Evolutionary conservation across 92 coral and sea anemone species (phyloP).

Genomic region (Epizoanthus illoricatus): DNA sequence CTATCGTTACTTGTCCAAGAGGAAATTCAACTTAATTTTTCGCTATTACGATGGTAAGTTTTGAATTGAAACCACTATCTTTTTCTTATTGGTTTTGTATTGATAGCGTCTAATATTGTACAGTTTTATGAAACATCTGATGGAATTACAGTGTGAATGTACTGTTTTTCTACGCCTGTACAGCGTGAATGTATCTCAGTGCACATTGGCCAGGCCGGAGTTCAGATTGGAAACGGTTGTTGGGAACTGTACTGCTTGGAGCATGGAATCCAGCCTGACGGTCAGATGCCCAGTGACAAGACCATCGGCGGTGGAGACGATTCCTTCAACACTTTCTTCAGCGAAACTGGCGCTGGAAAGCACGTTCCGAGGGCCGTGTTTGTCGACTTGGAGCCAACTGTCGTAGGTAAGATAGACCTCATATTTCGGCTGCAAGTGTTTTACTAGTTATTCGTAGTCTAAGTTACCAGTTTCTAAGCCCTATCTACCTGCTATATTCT

Average conservation of each 20-base stretch:
- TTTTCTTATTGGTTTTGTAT: not conserved
- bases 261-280: slow-evolving; percentile 95
- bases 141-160: not conserved
- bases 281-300: slow-evolving; percentile 84
- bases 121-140: not conserved
- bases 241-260: slow-evolving; percentile 99
- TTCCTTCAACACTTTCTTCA: slow-evolving; percentile 95
- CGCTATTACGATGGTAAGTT: slow-evolving; percentile 11
- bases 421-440: not conserved
- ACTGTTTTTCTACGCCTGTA: too few species aligned
- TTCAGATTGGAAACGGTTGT: slow-evolving; percentile 93
- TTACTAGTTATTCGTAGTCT: not conserved
- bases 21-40: slow-evolving; percentile 8
- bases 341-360: slow-evolving; percentile 95
- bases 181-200: slow-evolving; percentile 98
- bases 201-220: slow-evolving; percentile 97
- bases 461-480: too few species aligned
- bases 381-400: slow-evolving; percentile 96
- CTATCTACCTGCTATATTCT: not conserved
- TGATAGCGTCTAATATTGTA: not conserved
- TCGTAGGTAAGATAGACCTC: slow-evolving; percentile 66
- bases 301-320: slow-evolving; percentile 85
- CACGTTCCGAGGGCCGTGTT: slow-evolving; percentile 95
- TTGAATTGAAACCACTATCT: not conserved
- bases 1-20: slow-evolving; percentile 37